Conservation (phyloP, 2,113 vertebrate genomes). For the Pluvianellus socialis region DNA sequence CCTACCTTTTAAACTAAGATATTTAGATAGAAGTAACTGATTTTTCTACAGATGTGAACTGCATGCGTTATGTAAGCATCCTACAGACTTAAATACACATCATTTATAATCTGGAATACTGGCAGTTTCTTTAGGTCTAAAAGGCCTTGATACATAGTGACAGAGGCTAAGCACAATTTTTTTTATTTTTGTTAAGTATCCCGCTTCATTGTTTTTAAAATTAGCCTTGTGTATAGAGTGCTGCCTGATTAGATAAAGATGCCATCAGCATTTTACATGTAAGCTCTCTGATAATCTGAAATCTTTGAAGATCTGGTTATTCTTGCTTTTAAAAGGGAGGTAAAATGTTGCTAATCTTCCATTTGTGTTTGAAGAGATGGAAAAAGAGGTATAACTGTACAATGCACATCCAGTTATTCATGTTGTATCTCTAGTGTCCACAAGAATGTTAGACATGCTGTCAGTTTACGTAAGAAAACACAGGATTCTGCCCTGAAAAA, state of each 20-base stretch:
- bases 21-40: background rate
- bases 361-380: background rate
- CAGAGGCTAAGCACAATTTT: background rate
- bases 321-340: background rate
- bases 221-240: background rate
- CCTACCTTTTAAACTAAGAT: background rate
- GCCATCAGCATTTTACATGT: background rate
- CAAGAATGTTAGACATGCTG: background rate
- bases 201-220: background rate
- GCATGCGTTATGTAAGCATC: background rate
- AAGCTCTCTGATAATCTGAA: background rate
- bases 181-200: background rate
- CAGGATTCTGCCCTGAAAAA: background rate
- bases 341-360: background rate
- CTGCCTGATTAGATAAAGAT: background rate
- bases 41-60: background rate
- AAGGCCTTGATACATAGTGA: background rate
- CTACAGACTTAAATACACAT: slow-evolving; percentile 6
- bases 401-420: background rate
- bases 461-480: background rate
- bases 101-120: background rate
- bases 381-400: background rate
- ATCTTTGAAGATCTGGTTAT: background rate
- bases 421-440: background rate
- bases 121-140: background rate